Base-by-base conservation (phyloP, 2,888 invertebrate species). In the Congeria kusceri region DNA sequence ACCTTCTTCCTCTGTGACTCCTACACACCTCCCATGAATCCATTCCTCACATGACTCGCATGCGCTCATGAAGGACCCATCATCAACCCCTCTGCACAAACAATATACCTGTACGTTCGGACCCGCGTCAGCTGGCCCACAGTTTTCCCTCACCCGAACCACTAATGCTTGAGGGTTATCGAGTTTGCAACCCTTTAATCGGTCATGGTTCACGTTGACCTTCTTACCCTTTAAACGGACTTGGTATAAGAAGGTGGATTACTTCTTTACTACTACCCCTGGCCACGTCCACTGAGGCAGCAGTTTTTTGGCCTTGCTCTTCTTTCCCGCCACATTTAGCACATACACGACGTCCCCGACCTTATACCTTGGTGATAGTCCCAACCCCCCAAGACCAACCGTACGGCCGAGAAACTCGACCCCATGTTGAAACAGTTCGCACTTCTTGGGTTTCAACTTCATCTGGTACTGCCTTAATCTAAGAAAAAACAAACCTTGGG, bases 11-110 rank as follows among this genome's bases (percentile, higher is more conserved):
- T 39, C 39, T 11, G 39, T 9, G 39, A 39, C 39, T 56, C 63
- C 47, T 7, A 63, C 63, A 32, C 65, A 65, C 29, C 20, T 53
- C n/a, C 53, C 64, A 23, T 64, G 64, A n/a, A 47, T 47, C 49
- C 49, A 64, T 27, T 64, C 64, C 25, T 64, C 7, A 28, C 64
- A 64, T 13, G 25, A 5, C 23, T 49, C 64, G 18, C 32, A 61
- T 3, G 28, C 32, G 9, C 53, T 27, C 63, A 63, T 63, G 27
- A 63, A 63, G 44, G 23, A 25, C 0, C 59, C 58, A 11, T 46
- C 23, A 13, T 47, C 44, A 28, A 58, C 58, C 20, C 39, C 20
- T 27, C 44, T 63, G 18, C 63, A 64, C 11, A 57, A 20, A 39
- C 71, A 64, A n/a, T 64, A 64, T 7, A 71, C 20, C 3, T 44